A percentile compares a stretch with the other conserved stretches of the same genome.
Evolutionary conservation across 2,113 vertebrate species (phyloP).

Genomic region (Ceuthmochares aereus): DNA sequence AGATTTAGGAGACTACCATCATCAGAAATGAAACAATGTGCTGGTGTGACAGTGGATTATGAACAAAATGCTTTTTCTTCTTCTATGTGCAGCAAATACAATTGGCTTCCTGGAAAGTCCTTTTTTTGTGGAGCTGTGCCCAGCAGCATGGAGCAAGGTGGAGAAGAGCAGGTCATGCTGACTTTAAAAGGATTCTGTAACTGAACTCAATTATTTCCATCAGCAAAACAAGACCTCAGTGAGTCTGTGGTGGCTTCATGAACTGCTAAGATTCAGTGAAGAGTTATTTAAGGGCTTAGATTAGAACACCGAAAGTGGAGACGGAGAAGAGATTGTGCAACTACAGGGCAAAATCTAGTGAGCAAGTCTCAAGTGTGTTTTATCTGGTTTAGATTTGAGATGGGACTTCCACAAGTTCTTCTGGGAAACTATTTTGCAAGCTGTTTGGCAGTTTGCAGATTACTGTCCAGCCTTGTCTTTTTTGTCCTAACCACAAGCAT

Average conservation of each 20-base stretch:
- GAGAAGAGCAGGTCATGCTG: neutral
- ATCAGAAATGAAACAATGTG: neutral
- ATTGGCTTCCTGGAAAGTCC: neutral
- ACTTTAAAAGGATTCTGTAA: neutral
- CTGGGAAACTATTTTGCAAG: neutral
- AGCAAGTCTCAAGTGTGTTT: neutral
- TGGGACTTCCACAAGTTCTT: neutral
- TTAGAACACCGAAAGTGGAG: neutral
- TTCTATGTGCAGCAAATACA: neutral
- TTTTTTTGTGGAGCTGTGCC: neutral
- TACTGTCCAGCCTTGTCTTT: neutral
- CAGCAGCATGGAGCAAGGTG: neutral
- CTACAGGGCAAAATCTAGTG: accelerated
- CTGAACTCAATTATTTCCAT: neutral
- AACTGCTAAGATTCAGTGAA: neutral
- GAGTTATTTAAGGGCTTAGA: neutral
- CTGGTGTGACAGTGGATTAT: neutral
- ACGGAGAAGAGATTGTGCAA: neutral
- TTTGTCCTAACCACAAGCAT: neutral
- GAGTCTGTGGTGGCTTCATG: neutral
- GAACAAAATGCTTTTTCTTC: neutral
- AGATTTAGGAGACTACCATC: neutral
- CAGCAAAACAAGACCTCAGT: neutral
- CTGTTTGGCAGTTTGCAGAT: neutral
- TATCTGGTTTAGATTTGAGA: neutral